phyloP scores from a whole-genome alignment of 1,140 invertebrate genomes.

The Caerostris darwini region DNA sequence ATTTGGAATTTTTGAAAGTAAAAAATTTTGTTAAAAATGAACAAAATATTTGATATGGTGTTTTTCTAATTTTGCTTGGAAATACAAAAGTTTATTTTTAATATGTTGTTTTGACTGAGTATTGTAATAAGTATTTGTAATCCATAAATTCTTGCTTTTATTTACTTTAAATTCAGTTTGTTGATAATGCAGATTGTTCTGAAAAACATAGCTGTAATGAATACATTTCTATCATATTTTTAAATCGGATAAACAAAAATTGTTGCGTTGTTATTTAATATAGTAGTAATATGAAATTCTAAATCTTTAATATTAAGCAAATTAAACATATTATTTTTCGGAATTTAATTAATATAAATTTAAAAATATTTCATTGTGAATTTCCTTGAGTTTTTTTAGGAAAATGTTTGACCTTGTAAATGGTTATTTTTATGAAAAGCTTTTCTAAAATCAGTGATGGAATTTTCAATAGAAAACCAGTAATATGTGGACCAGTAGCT shows the following conservation, averaged over 20 bases:
- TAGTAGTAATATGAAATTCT: neutral
- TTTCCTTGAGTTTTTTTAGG: too few relatives aligned
- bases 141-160: too few relatives aligned
- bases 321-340: neutral
- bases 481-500: too few relatives aligned
- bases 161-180: neutral
- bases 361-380: too few relatives aligned
- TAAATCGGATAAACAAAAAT: neutral
- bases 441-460: too few relatives aligned
- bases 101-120: too few relatives aligned
- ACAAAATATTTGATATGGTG: neutral
- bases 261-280: neutral
- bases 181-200: neutral
- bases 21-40: neutral
- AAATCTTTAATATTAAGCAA: too few relatives aligned
- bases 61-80: neutral
- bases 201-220: slow-evolving; percentile 22
- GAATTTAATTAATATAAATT: neutral
- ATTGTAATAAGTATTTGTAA: too few relatives aligned
- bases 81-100: neutral
- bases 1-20: neutral
- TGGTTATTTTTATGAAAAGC: too few relatives aligned
- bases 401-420: too few relatives aligned
- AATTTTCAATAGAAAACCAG: too few relatives aligned
- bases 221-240: slow-evolving; percentile 4